phyloP scores from a whole-genome alignment of 2,113 vertebrate species.

The Oncorhynchus keta region DNA sequence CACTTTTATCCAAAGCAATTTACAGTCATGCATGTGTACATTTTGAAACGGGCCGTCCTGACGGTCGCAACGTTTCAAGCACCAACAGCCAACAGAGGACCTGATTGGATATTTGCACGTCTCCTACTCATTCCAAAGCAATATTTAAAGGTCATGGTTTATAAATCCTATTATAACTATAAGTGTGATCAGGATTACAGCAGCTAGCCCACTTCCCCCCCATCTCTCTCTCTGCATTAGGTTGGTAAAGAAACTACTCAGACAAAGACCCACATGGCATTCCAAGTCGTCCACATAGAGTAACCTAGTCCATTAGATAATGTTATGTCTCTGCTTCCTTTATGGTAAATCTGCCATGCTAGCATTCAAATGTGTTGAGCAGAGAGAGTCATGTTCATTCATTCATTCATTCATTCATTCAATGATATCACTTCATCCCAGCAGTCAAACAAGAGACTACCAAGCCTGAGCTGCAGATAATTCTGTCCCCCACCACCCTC shows the following conservation, averaged over 20 bases:
- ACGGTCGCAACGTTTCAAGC: too few relatives aligned
- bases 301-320: conserved; percentile 35
- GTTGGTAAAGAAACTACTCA: conserved; percentile 48
- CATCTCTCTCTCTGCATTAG: conserved; percentile 31
- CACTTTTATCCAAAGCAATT: too few relatives aligned
- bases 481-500: conserved; percentile 47
- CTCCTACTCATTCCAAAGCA: conserved; percentile 13
- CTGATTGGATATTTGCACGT: conserved; percentile 19
- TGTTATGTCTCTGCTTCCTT: conserved; percentile 23
- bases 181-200: conserved; percentile 63
- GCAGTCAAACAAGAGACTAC: conserved; percentile 30
- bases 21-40: too few relatives aligned
- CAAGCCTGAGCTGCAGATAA: conserved; percentile 41
- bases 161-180: conserved; percentile 32
- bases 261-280: conserved; percentile 50
- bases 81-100: too few relatives aligned
- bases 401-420: conserved; percentile 37
- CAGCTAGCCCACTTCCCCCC: conserved; percentile 37
- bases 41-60: too few relatives aligned
- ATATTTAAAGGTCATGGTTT: conserved; percentile 46
- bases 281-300: conserved; percentile 40
- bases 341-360: conserved; percentile 7
- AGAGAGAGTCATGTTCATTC: conserved; percentile 28
- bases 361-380: conserved; percentile 46
- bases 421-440: conserved; percentile 41